Evolutionary conservation across 2,113 vertebrate genomes (phyloP).

Genomic region (Amazona guildingii): DNA sequence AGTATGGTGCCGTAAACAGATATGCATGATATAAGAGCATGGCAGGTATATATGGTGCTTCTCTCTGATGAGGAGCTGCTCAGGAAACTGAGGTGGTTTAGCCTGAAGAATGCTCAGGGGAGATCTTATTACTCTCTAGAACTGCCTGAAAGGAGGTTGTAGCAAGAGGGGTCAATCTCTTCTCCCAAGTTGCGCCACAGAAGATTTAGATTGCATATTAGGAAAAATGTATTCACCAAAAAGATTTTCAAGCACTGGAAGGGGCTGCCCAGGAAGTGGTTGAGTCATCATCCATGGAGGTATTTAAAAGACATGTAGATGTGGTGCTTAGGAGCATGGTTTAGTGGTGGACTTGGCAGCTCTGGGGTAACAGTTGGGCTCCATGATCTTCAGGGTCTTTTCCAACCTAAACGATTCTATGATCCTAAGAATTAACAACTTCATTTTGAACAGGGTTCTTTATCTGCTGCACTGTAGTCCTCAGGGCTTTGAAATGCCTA

Average conservation of each 20-base stretch:
- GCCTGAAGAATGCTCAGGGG: background rate
- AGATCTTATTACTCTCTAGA: background rate
- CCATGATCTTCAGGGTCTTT: background rate
- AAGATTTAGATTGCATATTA: background rate
- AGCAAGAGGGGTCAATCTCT: background rate
- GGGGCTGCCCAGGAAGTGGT: background rate
- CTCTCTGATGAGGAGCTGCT: background rate
- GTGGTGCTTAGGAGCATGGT: too few relatives aligned
- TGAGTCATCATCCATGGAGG: background rate
- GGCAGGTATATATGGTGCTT: background rate
- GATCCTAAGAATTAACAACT: background rate
- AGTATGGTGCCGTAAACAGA: background rate
- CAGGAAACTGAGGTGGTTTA: background rate
- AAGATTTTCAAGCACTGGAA: background rate
- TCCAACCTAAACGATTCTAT: background rate
- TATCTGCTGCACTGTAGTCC: background rate
- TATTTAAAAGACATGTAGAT: background rate
- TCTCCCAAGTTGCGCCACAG: background rate
- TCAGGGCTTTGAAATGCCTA: background rate
- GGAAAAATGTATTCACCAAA: background rate
- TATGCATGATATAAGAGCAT: background rate
- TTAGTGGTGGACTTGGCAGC: background rate
- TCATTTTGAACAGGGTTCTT: background rate
- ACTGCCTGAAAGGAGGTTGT: background rate
- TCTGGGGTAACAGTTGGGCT: background rate